Evolutionary conservation across 2,888 invertebrate species (phyloP).

Genomic region (Dusona sp.): DNA sequence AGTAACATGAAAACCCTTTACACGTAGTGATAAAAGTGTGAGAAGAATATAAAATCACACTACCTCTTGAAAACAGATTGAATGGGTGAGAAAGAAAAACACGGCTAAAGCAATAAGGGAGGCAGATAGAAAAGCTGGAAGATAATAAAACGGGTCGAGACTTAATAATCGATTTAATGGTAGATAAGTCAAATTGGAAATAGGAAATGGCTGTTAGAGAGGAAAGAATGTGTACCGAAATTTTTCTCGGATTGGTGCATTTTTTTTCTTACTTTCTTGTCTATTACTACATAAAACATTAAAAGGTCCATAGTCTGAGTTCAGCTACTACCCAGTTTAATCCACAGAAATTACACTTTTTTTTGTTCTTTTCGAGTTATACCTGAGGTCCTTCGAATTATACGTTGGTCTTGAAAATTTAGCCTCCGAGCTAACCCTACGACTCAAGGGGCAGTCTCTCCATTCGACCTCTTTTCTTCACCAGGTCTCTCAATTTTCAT

Average conservation of each 20-base stretch:
- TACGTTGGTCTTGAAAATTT: constrained; percentile 7
- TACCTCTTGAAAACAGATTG: no score
- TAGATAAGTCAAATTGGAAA: no score
- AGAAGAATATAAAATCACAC: no score
- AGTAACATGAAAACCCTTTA: no score
- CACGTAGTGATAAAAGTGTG: no score
- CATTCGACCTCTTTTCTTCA: constrained; percentile 1
- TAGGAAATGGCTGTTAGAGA: neutral
- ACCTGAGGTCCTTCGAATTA: neutral
- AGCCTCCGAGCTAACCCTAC: neutral
- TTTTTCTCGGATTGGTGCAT: neutral
- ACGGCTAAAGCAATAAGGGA: no score
- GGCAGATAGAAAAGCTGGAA: no score
- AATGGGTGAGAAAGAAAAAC: no score
- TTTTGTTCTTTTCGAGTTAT: neutral
- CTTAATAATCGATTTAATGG: no score
- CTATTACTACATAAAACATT: neutral
- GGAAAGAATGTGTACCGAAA: neutral
- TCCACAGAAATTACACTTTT: neutral
- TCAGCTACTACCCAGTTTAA: neutral
- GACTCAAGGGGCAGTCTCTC: neutral
- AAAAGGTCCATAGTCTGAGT: neutral
- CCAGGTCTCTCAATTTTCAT: constrained; percentile 21
- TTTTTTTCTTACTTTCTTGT: neutral
- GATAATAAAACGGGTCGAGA: no score